These are phyloP conservation scores for Latrodectus elegans DNA, from an alignment of 2,888 invertebrate genomes.

Conservation along the genomic window DNA sequence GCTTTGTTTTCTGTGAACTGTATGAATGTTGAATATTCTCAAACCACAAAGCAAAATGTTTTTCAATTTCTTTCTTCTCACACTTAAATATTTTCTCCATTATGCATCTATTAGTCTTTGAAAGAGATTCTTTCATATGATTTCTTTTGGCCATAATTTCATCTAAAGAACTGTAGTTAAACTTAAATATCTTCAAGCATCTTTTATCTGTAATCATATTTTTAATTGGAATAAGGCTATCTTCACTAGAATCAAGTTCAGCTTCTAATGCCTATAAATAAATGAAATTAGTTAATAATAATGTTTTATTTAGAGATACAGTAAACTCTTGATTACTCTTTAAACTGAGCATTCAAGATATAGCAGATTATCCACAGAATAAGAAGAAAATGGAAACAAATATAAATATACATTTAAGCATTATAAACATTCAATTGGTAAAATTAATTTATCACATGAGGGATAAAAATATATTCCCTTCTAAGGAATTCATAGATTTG, in stretches of 20 bases:
- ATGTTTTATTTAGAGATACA: no score
- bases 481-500: no score
- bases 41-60: conserved; percentile 13
- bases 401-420: no score
- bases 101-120: neutral
- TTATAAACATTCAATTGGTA: no score
- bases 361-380: no score
- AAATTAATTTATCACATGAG: no score
- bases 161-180: neutral
- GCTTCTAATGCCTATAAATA: conserved; percentile 39
- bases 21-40: conserved; percentile 13
- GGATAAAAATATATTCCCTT: no score
- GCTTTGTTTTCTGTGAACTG: neutral
- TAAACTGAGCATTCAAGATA: no score
- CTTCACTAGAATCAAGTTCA: conserved; percentile 16
- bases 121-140: conserved; percentile 4
- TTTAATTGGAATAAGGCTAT: neutral
- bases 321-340: no score
- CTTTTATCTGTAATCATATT: conserved; percentile 4
- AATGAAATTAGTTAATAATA: neutral
- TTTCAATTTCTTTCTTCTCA: conserved; percentile 7
- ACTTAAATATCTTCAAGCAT: conserved; percentile 1
- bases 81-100: neutral
- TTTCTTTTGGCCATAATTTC: conserved; percentile 7
- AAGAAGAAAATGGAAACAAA: no score